Conservation (phyloP, 2,797 vertebrate genomes). For the Urocyon cinereoargenteus region DNA sequence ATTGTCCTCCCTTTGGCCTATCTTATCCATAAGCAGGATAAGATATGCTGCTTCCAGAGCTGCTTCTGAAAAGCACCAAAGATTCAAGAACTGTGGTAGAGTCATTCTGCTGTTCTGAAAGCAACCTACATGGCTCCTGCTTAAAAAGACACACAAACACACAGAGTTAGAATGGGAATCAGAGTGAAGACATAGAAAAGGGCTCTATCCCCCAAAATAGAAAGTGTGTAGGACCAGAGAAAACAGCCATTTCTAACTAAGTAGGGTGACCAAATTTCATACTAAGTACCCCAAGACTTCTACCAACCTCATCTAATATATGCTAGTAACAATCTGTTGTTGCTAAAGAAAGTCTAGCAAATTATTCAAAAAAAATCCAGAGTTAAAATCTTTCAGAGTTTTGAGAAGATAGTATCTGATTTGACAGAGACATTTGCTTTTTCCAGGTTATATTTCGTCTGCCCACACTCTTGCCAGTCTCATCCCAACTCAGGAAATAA, state of each 20-base stretch:
- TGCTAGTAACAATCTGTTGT: slow-evolving; percentile 17
- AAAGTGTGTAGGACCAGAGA: background rate
- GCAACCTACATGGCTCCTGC: background rate
- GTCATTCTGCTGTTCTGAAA: background rate
- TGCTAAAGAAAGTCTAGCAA: slow-evolving; percentile 1
- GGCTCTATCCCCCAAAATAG: background rate
- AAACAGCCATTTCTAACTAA: background rate
- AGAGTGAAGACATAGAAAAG: background rate
- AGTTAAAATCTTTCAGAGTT: background rate
- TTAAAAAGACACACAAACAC: slow-evolving; percentile 23
- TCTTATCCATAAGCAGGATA: background rate
- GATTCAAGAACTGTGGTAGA: background rate
- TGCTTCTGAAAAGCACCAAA: slow-evolving; percentile 5
- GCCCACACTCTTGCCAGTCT: slow-evolving; percentile 45
- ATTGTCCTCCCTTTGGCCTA: background rate
- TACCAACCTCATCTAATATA: slow-evolving; percentile 4
- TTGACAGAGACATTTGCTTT: slow-evolving; percentile 57
- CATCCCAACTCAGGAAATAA: slow-evolving; percentile 54
- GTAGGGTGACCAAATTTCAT: background rate
- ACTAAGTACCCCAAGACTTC: background rate
- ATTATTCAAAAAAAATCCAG: slow-evolving; percentile 50
- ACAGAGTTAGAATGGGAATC: background rate
- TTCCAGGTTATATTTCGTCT: slow-evolving; percentile 45
- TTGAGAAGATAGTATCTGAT: slow-evolving; percentile 38
- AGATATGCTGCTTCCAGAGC: background rate